Conservation (phyloP, 2,113 vertebrate genomes). For the Zapus hudsonius region DNA sequence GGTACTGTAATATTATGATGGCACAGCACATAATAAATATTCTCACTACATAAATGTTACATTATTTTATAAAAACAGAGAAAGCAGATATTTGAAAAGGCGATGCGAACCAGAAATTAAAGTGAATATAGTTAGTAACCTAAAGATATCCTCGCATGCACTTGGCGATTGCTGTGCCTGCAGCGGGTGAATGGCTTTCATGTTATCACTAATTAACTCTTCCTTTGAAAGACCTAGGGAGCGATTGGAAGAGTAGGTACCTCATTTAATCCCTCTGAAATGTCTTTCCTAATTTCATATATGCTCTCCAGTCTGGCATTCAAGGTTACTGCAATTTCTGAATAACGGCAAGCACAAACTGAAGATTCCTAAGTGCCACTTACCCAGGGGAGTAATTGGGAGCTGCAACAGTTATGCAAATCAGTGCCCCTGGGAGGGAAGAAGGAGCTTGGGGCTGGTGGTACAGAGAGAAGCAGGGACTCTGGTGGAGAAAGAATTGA, state of each 20-base stretch:
- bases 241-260: background rate
- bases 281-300: constrained; percentile 5
- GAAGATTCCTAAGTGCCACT: background rate
- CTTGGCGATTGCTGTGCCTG: background rate
- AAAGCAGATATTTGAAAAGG: background rate
- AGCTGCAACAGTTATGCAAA: constrained; percentile 13
- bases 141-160: background rate
- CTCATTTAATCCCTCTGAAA: constrained; percentile 46
- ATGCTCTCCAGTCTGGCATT: constrained; percentile 13
- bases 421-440: background rate
- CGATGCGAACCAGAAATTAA: background rate
- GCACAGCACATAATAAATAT: background rate
- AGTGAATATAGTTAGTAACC: background rate
- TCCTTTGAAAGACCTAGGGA: constrained; percentile 18
- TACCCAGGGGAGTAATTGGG: background rate
- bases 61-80: constrained; percentile 20
- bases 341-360: background rate
- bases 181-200: background rate
- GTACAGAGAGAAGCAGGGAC: background rate
- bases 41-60: background rate
- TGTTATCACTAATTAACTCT: background rate
- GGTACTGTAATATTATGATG: too few species aligned
- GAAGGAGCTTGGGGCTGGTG: constrained; percentile 1
- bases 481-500: background rate
- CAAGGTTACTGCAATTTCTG: background rate